phyloP scores from a whole-genome alignment of 2,797 vertebrate species.

The Oophaga sylvatica region DNA sequence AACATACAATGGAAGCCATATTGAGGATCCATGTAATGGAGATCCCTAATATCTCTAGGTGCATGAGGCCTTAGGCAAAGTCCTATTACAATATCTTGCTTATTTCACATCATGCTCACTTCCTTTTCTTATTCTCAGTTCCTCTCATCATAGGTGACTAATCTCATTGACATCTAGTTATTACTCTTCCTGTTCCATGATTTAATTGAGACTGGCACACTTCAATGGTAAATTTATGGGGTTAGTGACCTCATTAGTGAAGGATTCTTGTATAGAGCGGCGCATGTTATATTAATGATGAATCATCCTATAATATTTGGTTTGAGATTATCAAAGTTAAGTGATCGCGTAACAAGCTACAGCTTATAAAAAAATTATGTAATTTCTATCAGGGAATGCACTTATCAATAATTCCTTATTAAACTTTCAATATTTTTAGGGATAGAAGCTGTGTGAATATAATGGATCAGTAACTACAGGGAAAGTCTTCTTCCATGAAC shows the following conservation, averaged over 20 bases:
- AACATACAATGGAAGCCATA: too few species aligned
- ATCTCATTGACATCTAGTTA: not conserved
- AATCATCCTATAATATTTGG: not conserved
- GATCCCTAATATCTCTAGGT: too few species aligned
- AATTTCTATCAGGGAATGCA: too few species aligned
- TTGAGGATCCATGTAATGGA: too few species aligned
- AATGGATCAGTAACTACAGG: too few species aligned
- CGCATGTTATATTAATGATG: not conserved
- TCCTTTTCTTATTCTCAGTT: not conserved
- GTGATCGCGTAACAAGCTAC: not conserved
- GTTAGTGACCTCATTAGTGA: not conserved
- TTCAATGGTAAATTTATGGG: not conserved
- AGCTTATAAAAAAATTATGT: not conserved
- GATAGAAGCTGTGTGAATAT: too few species aligned
- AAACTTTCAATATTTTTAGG: too few species aligned
- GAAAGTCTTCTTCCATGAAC: too few species aligned
- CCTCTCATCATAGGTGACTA: not conserved
- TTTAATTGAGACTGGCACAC: slow-evolving; percentile 5
- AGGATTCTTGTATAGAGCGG: not conserved
- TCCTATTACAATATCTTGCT: not conserved
- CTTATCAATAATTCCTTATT: too few species aligned
- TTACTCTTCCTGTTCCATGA: not conserved
- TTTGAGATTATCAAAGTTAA: not conserved
- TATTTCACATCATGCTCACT: not conserved
- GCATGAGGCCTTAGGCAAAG: too few species aligned